Evolutionary conservation across 1,140 invertebrate species (phyloP), one percentile per base, ranked within the genome.

Genomic region (Macrocentrus cingulum): DNA sequence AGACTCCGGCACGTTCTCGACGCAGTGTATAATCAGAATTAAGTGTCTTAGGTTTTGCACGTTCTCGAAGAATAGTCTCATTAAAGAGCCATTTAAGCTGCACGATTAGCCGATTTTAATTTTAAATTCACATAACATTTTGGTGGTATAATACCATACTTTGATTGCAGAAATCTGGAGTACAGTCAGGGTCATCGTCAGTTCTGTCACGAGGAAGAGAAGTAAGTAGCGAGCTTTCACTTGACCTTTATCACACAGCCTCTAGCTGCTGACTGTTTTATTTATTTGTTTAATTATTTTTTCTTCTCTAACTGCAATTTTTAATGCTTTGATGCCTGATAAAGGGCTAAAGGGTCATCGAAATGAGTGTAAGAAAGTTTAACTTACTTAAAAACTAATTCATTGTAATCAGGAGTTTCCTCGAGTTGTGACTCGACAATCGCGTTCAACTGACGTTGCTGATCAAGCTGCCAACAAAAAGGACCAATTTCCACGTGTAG

Each of bases 281-380:
- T n/a, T n/a, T n/a, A n/a, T n/a, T n/a, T n/a, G n/a, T n/a, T n/a
- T n/a, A n/a, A n/a, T n/a, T n/a, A n/a, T n/a, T n/a, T n/a, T n/a
- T n/a, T n/a, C n/a, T n/a, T n/a, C n/a, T n/a, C 41, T 34, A 32
- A 46, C 15, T 56, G 19, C 8, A 29, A 15, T 39, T 11, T 34
- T 46, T 34, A 44, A 45, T 29, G 52, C 52, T 55, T 55, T 41
- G 29, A 23, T 44, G 52, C 22, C 39, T 29, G 22, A 20, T 23
- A 39, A 19, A 42, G 11, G 16, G 41, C 6, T 29, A 20, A 20
- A 36, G n/a, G n/a, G n/a, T n/a, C n/a, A n/a, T n/a, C n/a, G n/a
- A n/a, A n/a, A n/a, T n/a, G n/a, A n/a, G n/a, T n/a, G n/a, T n/a
- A n/a, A 32, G 22, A 13, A 49, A 34, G 4, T 49, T n/a, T 46